phyloP scores from a whole-genome alignment of 2,888 invertebrate genomes.

The Drosophila paracracens region DNA sequence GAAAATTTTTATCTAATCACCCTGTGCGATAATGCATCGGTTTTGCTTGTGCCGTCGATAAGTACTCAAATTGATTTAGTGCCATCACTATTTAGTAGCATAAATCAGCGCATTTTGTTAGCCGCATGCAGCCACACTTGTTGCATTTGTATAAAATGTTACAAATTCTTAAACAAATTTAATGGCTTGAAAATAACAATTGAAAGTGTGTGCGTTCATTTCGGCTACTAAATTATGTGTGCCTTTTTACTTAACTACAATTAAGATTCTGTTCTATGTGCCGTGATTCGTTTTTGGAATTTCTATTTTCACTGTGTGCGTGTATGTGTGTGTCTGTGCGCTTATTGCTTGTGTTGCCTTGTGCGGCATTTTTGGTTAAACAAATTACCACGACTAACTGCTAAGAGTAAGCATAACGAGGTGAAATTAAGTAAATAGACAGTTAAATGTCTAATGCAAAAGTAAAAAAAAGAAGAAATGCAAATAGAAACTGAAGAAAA shows the following conservation, averaged over 20 bases:
- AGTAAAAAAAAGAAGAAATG: constrained; percentile 13
- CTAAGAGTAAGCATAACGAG: constrained; percentile 53
- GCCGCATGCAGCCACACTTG: constrained; percentile 52
- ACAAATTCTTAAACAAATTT: constrained; percentile 63
- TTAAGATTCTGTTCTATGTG: constrained; percentile 46
- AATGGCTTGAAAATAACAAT: constrained; percentile 38
- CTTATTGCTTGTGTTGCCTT: constrained; percentile 54
- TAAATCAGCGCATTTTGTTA: constrained; percentile 47
- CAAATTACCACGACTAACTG: constrained; percentile 52
- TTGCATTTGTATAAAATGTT: constrained; percentile 61
- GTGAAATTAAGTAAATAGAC: constrained; percentile 48
- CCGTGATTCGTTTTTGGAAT: constrained; percentile 49
- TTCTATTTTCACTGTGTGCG: constrained; percentile 7
- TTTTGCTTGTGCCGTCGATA: constrained; percentile 19
- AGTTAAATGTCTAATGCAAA: constrained; percentile 41
- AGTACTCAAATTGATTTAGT: background rate
- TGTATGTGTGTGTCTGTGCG: constrained; percentile 23
- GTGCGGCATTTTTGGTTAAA: constrained; percentile 76
- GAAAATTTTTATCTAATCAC: background rate
- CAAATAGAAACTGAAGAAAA: constrained; percentile 44
- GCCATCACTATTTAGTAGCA: constrained; percentile 19
- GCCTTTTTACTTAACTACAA: constrained; percentile 39
- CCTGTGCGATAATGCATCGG: background rate
- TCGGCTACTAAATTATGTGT: constrained; percentile 57
- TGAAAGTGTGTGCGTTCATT: constrained; percentile 42